Conservation (phyloP, 2,888 invertebrate species). For the Synanthedon tipuliformis region DNA sequence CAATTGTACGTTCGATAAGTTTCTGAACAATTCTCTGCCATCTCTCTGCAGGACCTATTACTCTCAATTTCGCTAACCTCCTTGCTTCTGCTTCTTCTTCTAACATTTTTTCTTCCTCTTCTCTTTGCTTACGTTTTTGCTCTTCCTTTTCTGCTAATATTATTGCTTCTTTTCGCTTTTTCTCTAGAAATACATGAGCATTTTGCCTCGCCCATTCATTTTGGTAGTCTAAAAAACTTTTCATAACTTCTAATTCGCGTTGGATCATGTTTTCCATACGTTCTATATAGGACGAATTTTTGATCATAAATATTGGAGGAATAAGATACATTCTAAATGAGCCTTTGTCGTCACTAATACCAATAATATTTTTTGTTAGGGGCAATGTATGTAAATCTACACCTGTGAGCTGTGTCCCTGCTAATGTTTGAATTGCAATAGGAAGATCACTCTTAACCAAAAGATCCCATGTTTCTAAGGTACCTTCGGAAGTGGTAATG, state of each 20-base stretch:
- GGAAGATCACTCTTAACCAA: slow-evolving; percentile 76
- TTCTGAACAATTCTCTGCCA: slow-evolving; percentile 75
- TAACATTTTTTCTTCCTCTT: slow-evolving; percentile 54
- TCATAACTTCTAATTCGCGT: slow-evolving; percentile 65
- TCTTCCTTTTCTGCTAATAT: slow-evolving; percentile 53
- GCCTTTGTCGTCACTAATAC: slow-evolving; percentile 77
- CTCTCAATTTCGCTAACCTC: slow-evolving; percentile 42
- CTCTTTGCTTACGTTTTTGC: slow-evolving; percentile 41
- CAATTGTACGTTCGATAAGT: slow-evolving; percentile 73
- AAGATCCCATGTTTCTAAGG: slow-evolving; percentile 85
- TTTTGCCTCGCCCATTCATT: slow-evolving; percentile 64
- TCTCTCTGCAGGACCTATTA: slow-evolving; percentile 59
- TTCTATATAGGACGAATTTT: slow-evolving; percentile 43
- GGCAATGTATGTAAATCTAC: slow-evolving; percentile 71
- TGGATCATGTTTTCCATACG: slow-evolving; percentile 57
- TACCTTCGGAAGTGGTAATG: slow-evolving; percentile 78
- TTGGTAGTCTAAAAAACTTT: slow-evolving; percentile 71
- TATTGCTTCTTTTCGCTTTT: slow-evolving; percentile 48
- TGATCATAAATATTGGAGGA: slow-evolving; percentile 65
- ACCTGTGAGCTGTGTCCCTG: slow-evolving; percentile 75
- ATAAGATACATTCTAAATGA: slow-evolving; percentile 74
- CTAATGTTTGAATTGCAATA: slow-evolving; percentile 74
- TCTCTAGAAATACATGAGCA: slow-evolving; percentile 43
- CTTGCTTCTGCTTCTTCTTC: slow-evolving; percentile 65
- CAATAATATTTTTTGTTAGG: slow-evolving; percentile 71